These are phyloP conservation scores for Ptychobarbus kaznakovi DNA, from an alignment of 2,797 vertebrate genomes.

Conservation along the genomic window DNA sequence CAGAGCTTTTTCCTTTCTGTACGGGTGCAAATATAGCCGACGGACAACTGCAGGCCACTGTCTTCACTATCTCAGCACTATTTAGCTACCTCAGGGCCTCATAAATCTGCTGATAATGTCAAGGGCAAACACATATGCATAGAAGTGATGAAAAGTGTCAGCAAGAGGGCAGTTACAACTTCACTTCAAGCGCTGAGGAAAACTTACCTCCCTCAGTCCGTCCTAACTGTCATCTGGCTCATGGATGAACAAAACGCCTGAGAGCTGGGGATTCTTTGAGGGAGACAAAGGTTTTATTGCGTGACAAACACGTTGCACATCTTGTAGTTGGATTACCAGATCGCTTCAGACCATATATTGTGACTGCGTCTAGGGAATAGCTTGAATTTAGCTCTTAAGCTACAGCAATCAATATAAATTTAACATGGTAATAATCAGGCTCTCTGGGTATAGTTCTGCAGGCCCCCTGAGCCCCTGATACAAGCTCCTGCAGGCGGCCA, in stretches of 20 bases:
- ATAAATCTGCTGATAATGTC: conserved; percentile 80
- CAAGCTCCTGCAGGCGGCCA: conserved; percentile 55
- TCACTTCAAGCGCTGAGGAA: conserved; percentile 45
- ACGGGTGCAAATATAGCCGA: conserved; percentile 71
- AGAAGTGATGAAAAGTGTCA: conserved; percentile 68
- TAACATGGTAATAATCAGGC: conserved; percentile 81
- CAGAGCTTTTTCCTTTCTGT: conserved; percentile 67
- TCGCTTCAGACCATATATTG: conserved; percentile 65
- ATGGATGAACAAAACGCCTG: conserved; percentile 47
- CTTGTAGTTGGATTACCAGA: conserved; percentile 72
- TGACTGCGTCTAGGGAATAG: conserved; percentile 70
- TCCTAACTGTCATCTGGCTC: conserved; percentile 20
- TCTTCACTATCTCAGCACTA: conserved; percentile 75
- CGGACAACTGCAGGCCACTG: conserved; percentile 65
- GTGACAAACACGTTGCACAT: conserved; percentile 64
- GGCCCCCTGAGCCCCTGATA: conserved; percentile 57
- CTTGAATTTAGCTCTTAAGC: conserved; percentile 79
- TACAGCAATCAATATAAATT: conserved; percentile 83
- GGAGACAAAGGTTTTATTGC: conserved; percentile 49
- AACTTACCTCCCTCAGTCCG: neutral
- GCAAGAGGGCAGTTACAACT: conserved; percentile 64
- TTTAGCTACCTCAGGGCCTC: conserved; percentile 77
- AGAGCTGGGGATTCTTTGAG: conserved; percentile 49
- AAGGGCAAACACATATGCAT: conserved; percentile 79
- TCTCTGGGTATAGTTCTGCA: conserved; percentile 69